Evolutionary conservation across 1,140 invertebrate genomes (phyloP), one percentile per base, ranked within the genome.

Genomic region (Drosophila arizonae): DNA sequence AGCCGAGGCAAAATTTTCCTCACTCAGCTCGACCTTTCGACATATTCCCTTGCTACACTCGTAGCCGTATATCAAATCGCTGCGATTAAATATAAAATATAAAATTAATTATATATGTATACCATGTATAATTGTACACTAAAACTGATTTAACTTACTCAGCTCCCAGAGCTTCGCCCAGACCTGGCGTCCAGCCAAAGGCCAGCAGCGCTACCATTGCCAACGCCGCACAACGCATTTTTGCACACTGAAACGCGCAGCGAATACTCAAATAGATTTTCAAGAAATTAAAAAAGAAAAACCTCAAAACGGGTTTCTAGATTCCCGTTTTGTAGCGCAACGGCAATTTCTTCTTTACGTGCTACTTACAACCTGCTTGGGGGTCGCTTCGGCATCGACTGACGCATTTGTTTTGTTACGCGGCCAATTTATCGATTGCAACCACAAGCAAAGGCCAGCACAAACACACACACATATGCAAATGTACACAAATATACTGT

Each of bases 41-140:
- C 94, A 95, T 33, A 90, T 86, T 8, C 92, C 92, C 15, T 92
- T 77, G 2, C 92, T 81, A 76, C 94, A 95, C 70, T 93, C 89
- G 91, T 94, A 95, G 36, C 92, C 90, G 92, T 94, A 95, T 39
- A 90, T 79, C 21, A 91, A 54, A 57, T 90, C 90, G 52, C 72
- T 86, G 45, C 21, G 26, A 48, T 45, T 30, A 28, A 46, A 46
- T 17, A 17, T 17, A 17, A 17, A 17, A 17, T 17, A 17, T 17
- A 17, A 17, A 17, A 17, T 0, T 13, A 46, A 54, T 9, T 46
- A 56, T 10, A 17, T 54, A 41, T 54, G 54, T 28, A 36, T 33
- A 48, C 11, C 6, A 13, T 21, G 11, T 3, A 26, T 46, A 46
- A 17, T 46, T 4, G 21, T 45, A 51, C 51, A n/a, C n/a, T 24